Conservation (phyloP, 1,140 invertebrate species). For the Brachionus sp. region DNA sequence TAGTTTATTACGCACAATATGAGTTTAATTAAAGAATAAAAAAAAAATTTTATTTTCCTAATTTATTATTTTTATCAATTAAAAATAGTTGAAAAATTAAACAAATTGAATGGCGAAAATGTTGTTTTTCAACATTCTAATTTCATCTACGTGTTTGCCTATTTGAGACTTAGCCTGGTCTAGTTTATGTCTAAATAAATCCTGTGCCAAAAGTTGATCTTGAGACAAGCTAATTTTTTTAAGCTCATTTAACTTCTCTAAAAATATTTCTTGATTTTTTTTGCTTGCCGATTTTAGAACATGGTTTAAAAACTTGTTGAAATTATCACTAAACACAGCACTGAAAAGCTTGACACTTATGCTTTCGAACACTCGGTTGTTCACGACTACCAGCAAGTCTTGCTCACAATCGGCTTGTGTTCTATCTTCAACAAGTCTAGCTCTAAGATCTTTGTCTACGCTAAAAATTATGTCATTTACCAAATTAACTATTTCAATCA, state of each 20-base stretch:
- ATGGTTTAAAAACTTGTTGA: constrained; percentile 19
- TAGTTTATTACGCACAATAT: constrained; percentile 6
- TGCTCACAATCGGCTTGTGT: background rate
- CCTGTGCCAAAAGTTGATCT: constrained; percentile 13
- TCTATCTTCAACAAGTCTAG: background rate
- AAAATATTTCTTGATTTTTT: background rate
- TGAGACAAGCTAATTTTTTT: background rate
- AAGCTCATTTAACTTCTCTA: constrained; percentile 3
- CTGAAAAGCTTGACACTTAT: background rate
- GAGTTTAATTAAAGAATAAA: background rate
- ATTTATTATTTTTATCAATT: constrained; percentile 10
- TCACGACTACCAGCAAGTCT: background rate
- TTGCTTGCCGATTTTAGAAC: background rate
- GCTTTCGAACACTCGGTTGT: background rate
- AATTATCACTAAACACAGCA: constrained; percentile 19
- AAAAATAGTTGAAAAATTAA: background rate
- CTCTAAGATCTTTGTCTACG: background rate
- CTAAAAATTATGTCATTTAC: background rate
- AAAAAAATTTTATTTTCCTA: background rate
- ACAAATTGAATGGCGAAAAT: constrained; percentile 1
- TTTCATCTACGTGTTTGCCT: background rate
- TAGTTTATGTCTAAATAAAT: background rate
- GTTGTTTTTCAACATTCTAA: background rate
- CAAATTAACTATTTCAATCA: background rate
- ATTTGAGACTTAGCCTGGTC: background rate